phyloP scores from a whole-genome alignment of 2,888 invertebrate genomes.

The Trachelus tabidus region DNA sequence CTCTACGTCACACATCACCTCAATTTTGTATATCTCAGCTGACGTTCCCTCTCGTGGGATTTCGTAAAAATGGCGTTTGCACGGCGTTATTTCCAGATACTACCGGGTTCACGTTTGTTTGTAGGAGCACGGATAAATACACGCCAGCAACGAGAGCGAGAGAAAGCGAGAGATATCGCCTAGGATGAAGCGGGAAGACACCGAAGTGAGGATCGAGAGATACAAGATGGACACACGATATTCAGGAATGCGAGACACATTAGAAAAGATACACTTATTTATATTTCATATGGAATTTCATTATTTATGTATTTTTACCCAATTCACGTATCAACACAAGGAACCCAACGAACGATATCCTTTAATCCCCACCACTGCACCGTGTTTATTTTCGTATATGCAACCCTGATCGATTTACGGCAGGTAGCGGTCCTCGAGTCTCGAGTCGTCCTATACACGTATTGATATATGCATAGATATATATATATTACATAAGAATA shows the following conservation, averaged over 20 bases:
- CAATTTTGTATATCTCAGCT: conserved; percentile 12
- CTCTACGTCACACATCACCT: neutral
- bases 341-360: neutral
- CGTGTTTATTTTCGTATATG: neutral
- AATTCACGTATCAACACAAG: neutral
- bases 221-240: neutral
- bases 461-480: neutral
- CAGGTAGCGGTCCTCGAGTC: neutral
- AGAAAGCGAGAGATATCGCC: neutral
- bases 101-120: neutral
- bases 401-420: neutral
- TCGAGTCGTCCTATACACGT: neutral
- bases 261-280: neutral
- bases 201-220: neutral
- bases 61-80: neutral
- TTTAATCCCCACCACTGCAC: neutral
- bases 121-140: conserved; percentile 6
- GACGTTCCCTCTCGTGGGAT: neutral
- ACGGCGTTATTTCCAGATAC: neutral
- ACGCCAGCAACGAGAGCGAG: neutral
- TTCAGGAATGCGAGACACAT: neutral
- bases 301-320: neutral
- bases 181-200: neutral
- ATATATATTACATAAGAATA: no score
- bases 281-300: neutral